Evolutionary conservation across 1,140 invertebrate genomes (phyloP), one percentile per base, ranked within the genome.

Genomic region (Argopecten irradians): DNA sequence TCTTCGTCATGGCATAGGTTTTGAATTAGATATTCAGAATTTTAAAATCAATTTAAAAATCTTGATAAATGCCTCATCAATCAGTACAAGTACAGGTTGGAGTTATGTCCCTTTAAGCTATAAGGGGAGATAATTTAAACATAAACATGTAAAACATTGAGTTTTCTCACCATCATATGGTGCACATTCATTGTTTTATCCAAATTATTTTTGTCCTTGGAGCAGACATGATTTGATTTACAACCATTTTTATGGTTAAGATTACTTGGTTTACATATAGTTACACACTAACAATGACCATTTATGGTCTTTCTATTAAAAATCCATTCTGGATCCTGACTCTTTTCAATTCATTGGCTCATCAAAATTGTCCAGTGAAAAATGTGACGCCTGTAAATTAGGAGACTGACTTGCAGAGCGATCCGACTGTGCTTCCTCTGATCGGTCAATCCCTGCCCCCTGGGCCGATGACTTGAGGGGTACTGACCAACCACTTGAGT

Each of bases 331-430:
- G 1, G 28, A 71, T 71, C n/a, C 55, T 71, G 55, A 28, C 0
- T 71, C 55, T 3, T n/a, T 71, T 71, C 55, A 71, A n/a, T 71
- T 71, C 55, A 71, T 71, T 71, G 55, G 55, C 28, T 71, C 55
- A 11, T 71, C 55, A 71, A 71, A 71, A n/a, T 28, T 71, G 55
- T 71, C 55, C 55, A 71, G 28, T 71, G 55, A 71, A 71, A 71
- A 71, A 5, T 71, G 55, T 28, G 55, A 71, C 5, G 19, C 55
- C n/a, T 71, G 55, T n/a, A 71, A n/a, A 71, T 71, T 71, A 5
- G 55, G 55, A 5, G 55, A 71, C 55, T 71, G 55, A 71, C 55
- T 71, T 28, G 22, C 55, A 5, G 55, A 71, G 5, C 55, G 55
- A 71, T 71, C 55, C 28, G 55, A 71, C 1, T 71, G 55, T 2